Conservation (phyloP, 2,113 vertebrate genomes). For the Saccopteryx leptura region DNA sequence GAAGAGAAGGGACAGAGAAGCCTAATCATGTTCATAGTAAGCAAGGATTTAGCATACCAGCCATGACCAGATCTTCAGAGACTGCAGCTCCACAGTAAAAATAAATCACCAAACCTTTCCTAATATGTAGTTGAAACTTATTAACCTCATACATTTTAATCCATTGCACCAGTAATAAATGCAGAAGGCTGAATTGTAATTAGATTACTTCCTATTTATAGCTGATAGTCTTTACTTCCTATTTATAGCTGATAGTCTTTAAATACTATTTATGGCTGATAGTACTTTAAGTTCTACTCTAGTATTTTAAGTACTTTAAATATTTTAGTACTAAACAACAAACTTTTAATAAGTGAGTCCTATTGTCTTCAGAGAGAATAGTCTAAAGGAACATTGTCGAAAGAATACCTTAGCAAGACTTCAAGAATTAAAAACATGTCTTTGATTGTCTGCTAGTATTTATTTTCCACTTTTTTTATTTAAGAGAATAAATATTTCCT, state of each 20-base stretch:
- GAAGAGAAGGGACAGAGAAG: background rate
- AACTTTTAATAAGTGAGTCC: background rate
- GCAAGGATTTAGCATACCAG: background rate
- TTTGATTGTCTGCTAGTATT: background rate
- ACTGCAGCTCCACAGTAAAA: background rate
- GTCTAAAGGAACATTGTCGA: background rate
- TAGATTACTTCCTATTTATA: background rate
- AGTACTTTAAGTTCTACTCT: background rate
- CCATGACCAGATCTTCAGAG: background rate
- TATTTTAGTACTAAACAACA: background rate
- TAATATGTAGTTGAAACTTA: background rate
- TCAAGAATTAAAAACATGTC: constrained; percentile 17
- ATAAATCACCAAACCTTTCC: background rate
- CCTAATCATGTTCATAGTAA: background rate
- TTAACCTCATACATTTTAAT: background rate
- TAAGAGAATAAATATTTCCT: background rate
- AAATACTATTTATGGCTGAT: background rate
- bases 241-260: background rate
- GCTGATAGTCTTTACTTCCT: background rate
- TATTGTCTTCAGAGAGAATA: background rate
- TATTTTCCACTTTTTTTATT: background rate
- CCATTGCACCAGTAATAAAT: background rate
- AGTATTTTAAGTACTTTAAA: background rate
- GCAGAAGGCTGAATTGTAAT: background rate
- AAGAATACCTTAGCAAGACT: background rate